Percentiles rank a stretch among this genome's conserved stretches.
Conservation (phyloP, 2,113 vertebrate species). For the Irena cyanogastra region DNA sequence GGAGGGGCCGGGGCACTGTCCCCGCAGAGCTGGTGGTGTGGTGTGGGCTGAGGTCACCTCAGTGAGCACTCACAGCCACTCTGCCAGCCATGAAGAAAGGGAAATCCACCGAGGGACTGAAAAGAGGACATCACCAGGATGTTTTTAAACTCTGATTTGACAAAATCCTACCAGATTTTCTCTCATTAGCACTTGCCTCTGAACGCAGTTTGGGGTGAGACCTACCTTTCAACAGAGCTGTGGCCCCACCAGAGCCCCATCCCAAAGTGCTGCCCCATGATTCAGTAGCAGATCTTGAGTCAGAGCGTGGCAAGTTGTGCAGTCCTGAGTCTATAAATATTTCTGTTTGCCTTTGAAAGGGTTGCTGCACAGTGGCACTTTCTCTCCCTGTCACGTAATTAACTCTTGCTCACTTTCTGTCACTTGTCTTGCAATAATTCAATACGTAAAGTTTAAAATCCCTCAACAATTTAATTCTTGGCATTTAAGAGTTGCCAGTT, state of each 20-base stretch:
- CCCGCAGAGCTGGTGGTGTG: not conserved
- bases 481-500: not conserved
- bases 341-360: not conserved
- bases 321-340: not conserved
- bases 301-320: not conserved
- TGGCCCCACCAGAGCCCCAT: not conserved
- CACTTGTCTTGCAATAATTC: not conserved
- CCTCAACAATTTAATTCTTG: not conserved
- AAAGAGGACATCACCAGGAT: not conserved
- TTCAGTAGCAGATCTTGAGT: not conserved
- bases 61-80: accelerated
- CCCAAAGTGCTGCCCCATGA: not conserved
- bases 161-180: not conserved
- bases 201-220: not conserved
- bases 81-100: not conserved
- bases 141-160: not conserved
- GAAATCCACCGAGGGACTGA: not conserved
- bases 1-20: not conserved
- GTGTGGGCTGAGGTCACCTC: not conserved
- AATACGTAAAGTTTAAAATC: not conserved
- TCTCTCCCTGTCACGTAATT: not conserved
- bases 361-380: not conserved
- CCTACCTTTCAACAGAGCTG: not conserved
- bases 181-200: not conserved
- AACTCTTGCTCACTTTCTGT: conserved; percentile 16